Conservation (phyloP, 2,797 vertebrate species). For the Gallinago stenura region DNA sequence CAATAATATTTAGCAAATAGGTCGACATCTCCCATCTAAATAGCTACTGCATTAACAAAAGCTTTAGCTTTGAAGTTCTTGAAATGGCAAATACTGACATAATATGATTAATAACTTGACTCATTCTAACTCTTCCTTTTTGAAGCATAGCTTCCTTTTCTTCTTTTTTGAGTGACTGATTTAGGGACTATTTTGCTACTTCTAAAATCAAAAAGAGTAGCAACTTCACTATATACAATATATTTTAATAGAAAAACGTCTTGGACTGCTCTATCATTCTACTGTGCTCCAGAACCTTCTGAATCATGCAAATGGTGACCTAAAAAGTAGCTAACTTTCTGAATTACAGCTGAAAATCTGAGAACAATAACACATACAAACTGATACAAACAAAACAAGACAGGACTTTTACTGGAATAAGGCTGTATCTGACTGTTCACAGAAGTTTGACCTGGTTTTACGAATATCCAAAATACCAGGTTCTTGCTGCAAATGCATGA, state of each 20-base stretch:
- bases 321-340: background rate
- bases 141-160: background rate
- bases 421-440: background rate
- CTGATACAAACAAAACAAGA: background rate
- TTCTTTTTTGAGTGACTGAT: background rate
- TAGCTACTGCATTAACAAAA: background rate
- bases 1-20: background rate
- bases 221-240: background rate
- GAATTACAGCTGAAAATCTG: background rate
- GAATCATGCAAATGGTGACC: accelerated
- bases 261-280: background rate
- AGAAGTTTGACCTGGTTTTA: background rate
- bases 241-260: background rate
- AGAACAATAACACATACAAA: background rate
- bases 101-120: background rate
- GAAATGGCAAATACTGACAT: background rate
- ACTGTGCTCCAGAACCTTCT: background rate
- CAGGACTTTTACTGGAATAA: background rate
- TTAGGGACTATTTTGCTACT: background rate
- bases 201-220: background rate
- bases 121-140: background rate
- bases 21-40: background rate
- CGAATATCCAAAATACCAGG: background rate
- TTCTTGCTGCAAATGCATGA: background rate
- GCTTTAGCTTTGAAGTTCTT: background rate